Base-by-base conservation (phyloP, 2,888 invertebrate species). In the Cremastinae sp. region DNA sequence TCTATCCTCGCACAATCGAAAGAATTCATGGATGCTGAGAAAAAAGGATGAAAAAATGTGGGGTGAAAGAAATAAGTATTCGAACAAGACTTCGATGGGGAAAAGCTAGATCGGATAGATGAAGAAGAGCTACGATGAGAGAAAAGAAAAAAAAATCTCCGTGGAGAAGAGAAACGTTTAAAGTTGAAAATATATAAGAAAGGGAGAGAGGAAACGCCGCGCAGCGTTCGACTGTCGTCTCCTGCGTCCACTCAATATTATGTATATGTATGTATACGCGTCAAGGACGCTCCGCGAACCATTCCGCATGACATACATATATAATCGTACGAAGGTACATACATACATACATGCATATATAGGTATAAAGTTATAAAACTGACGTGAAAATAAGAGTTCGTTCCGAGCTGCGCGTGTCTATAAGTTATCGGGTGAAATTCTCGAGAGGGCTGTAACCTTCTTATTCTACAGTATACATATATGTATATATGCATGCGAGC, bases 351-450 rank as follows among this genome's bases (percentile, higher is more conserved):
- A 16, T 55, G 39, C 51, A 53, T 65, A 56, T 14, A 41, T 66
- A 22, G 4, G 39, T 47, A 53, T 39, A 41, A 39, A 12, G 20
- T 39, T 37, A 43, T 39, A 49, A 39, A 39, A 8, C 28, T 14
- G 14, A 39, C 16, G n/a, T n/a, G n/a, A n/a, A n/a, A n/a, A n/a
- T n/a, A 45, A 53, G 69, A 66, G 22, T 78, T 51, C 35, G 16
- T 64, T 73, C 12, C 41, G 75, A 77, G 62, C 77, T 78, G 41
- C 68, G 74, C 80, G 73, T 71, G 73, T 71, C 61, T 69, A 71
- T 70, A 75, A 76, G 61, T 78, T 76, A 78, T 79, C 72, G 71
- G 49, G 35, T 12, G 49, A 53, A 39, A 12, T 18, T 51, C 22
- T 59, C 22, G 53, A 39, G 28, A 45, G n/a, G 49, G 51, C 56